Evolutionary conservation across 2,113 vertebrate genomes (phyloP), one percentile per base, ranked within the genome.

Genomic region (Nothocercus julius): DNA sequence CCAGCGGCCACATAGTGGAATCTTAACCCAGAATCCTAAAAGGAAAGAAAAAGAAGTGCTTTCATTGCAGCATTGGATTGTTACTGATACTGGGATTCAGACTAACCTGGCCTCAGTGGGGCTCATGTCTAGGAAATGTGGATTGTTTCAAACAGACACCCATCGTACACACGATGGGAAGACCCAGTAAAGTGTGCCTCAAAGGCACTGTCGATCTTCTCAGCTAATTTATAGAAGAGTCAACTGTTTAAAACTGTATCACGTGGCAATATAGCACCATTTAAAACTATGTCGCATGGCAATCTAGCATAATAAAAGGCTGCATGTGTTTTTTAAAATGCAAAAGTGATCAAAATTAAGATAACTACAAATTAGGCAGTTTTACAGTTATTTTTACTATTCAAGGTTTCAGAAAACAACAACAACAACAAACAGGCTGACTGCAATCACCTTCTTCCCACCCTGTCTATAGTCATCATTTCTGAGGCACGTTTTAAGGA

Each of bases 1-100:
- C 99, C 99, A 8, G 99, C 98, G 90, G 99, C 99, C 47, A 99
- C 99, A 97, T 99, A 99, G 96, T 99, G 99, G 96, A 99, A 99
- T 96, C 99, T 98, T 91, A 99, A 97, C 68, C 99, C 99, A 3
- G 99, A 99, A 95, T 99, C 99, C 99, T 99, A 96, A 64, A 97
- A 92, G 0, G 18, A 77, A 87, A 97, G 72, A 68, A 97, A 89
- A 67, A 92, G 13, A 91, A 54, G 42, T 28, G 15, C 20, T 82
- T 86, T 95, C 81, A 92, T 67, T 84, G 44, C 64, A 49, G 30
- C 44, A 45, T 8, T 62, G 47, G 88, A 80, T 38, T 67, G 58
- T 38, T 90, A 2, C 38, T 67, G 30, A 21, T 18, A 49, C 27
- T 58, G n/a, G 40, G 34, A 74, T 92, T 73, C 18, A 74, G 24